phyloP scores from a whole-genome alignment of 2,113 vertebrate species.

The Thinocorus orbignyianus region DNA sequence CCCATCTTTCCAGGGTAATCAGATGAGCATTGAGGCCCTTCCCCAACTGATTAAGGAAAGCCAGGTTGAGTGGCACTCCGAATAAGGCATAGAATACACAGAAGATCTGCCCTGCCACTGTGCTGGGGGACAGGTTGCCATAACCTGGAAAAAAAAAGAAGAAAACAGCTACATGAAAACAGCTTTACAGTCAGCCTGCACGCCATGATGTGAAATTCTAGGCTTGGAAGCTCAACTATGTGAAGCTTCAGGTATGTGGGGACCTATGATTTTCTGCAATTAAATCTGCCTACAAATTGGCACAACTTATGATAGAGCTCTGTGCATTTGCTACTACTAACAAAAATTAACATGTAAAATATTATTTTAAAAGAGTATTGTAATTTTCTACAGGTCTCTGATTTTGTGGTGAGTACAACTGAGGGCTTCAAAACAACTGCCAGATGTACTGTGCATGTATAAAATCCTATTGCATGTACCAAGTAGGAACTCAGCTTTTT shows the following conservation, averaged over 20 bases:
- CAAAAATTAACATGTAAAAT: not conserved
- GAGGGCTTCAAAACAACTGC: not conserved
- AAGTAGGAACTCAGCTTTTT: not conserved
- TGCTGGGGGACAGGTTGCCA: conserved; percentile 89
- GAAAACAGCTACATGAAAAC: not conserved
- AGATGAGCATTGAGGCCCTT: conserved; percentile 81
- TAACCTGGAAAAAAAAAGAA: conserved; percentile 77
- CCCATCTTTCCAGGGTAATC: conserved; percentile 77
- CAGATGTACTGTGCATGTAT: not conserved
- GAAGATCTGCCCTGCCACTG: conserved; percentile 87
- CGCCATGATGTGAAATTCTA: not conserved
- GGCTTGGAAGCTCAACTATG: not conserved
- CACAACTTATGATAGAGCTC: not conserved
- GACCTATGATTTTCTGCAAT: not conserved
- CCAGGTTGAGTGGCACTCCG: conserved; percentile 89
- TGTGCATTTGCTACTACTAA: not conserved
- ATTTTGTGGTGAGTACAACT: not conserved
- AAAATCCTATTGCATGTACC: not conserved
- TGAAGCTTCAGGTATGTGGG: not conserved
- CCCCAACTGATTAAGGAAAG: conserved; percentile 88
- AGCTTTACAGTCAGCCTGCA: not conserved
- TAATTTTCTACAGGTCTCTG: not conserved
- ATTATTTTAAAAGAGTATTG: not conserved
- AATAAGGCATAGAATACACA: conserved; percentile 92
- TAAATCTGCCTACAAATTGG: not conserved